phyloP scores from a whole-genome alignment of 2,113 vertebrate species.

The Argyrosomus japonicus region DNA sequence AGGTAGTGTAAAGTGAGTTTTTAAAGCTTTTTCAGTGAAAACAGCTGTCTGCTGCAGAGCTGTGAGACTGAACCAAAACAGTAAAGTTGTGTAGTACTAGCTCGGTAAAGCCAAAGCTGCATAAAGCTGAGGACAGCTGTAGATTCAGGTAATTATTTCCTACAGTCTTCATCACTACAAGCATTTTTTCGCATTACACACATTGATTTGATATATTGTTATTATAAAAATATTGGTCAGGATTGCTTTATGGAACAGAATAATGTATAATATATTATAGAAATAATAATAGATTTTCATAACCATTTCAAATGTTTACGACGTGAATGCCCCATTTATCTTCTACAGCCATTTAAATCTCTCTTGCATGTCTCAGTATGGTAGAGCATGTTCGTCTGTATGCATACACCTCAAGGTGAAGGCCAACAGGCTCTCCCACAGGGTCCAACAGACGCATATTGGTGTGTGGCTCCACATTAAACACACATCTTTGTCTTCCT shows the following conservation, averaged over 20 bases:
- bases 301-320: not conserved
- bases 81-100: not conserved
- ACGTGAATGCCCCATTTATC: not conserved
- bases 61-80: not conserved
- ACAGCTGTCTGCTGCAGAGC: not conserved
- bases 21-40: not conserved
- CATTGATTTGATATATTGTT: not conserved
- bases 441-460: conserved; percentile 41
- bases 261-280: not conserved
- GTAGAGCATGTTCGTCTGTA: conserved; percentile 49
- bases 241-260: not conserved
- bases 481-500: conserved; percentile 68
- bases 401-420: conserved; percentile 68
- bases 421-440: conserved; percentile 58
- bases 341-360: conserved; percentile 14
- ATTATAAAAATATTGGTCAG: not conserved
- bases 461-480: conserved; percentile 56
- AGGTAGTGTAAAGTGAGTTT: not conserved
- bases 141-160: not conserved
- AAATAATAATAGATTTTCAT: not conserved
- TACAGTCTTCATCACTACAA: not conserved
- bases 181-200: not conserved
- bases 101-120: not conserved
- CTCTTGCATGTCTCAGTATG: conserved; percentile 27
- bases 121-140: not conserved